Percentiles rank a stretch among this genome's conserved stretches.
phyloP scores from a whole-genome alignment of 2,797 vertebrate genomes.

The Sebastes alutus region DNA sequence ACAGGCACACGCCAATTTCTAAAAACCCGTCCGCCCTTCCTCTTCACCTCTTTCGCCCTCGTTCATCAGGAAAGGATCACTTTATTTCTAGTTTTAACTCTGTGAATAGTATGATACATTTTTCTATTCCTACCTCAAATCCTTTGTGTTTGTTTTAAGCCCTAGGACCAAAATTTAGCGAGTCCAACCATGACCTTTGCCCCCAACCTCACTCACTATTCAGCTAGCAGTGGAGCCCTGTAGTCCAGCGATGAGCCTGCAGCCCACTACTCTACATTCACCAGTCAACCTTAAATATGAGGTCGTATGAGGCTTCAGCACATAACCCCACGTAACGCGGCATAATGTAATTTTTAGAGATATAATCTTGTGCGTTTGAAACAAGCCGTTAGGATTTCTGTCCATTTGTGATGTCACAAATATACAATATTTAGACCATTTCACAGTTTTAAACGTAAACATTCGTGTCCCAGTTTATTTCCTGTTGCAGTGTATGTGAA shows the following conservation, averaged over 20 bases:
- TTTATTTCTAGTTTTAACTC: slow-evolving; percentile 23
- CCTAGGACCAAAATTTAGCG: slow-evolving; percentile 32
- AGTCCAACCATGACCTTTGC: slow-evolving; percentile 26
- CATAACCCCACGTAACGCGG: background rate
- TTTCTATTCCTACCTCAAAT: slow-evolving; percentile 40
- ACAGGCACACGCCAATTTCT: slow-evolving; percentile 54
- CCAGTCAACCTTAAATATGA: background rate
- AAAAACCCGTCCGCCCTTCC: slow-evolving; percentile 31
- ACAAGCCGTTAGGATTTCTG: too few species aligned
- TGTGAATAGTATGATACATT: slow-evolving; percentile 2
- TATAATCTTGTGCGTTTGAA: too few species aligned
- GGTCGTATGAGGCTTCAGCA: background rate
- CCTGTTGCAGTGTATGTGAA: too few species aligned
- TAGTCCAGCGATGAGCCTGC: background rate
- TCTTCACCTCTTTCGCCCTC: slow-evolving; percentile 10
- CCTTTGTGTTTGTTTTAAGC: slow-evolving; percentile 34
- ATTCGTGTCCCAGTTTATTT: too few species aligned
- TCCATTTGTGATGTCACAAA: too few species aligned
- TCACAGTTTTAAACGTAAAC: too few species aligned
- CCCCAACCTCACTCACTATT: background rate
- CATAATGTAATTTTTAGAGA: background rate
- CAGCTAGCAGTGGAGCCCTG: background rate
- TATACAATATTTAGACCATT: too few species aligned
- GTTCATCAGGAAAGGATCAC: slow-evolving; percentile 37
- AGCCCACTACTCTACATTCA: background rate